These are phyloP conservation scores for Heliconius eleuchia DNA, from an alignment of 1,140 invertebrate species.

Conservation along the genomic window DNA sequence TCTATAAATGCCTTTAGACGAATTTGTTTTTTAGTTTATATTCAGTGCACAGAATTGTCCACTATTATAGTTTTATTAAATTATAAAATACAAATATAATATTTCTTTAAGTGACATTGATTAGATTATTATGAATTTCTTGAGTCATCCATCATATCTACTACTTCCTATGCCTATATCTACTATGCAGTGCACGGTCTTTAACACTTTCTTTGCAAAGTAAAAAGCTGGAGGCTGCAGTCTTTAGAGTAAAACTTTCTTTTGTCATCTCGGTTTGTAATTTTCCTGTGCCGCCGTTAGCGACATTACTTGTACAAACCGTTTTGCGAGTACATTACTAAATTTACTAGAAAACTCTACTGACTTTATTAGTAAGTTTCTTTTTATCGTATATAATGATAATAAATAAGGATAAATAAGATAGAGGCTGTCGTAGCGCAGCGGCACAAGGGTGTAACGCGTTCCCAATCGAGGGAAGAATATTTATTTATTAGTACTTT, in stretches of 20 bases:
- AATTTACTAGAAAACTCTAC: background rate
- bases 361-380: background rate
- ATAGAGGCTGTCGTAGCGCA: too few species aligned
- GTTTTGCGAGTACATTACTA: background rate
- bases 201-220: background rate
- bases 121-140: background rate
- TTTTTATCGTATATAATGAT: too few species aligned
- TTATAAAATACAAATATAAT: too few species aligned
- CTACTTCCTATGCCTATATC: too few species aligned
- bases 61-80: too few species aligned
- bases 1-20: too few species aligned
- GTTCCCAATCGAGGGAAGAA: too few species aligned
- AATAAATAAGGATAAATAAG: too few species aligned
- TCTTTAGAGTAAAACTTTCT: constrained; percentile 13
- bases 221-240: constrained; percentile 4
- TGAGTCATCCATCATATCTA: background rate
- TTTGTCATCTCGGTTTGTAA: constrained; percentile 16
- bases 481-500: too few species aligned
- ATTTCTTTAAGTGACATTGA: background rate
- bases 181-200: background rate
- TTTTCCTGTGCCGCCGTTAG: background rate
- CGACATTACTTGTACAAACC: background rate
- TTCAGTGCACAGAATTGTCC: background rate
- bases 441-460: too few species aligned
- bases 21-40: background rate